A percentile compares a stretch with the other conserved stretches of the same genome.
phyloP scores from a whole-genome alignment of 2,113 vertebrate species.

The Catharus bicknelli region DNA sequence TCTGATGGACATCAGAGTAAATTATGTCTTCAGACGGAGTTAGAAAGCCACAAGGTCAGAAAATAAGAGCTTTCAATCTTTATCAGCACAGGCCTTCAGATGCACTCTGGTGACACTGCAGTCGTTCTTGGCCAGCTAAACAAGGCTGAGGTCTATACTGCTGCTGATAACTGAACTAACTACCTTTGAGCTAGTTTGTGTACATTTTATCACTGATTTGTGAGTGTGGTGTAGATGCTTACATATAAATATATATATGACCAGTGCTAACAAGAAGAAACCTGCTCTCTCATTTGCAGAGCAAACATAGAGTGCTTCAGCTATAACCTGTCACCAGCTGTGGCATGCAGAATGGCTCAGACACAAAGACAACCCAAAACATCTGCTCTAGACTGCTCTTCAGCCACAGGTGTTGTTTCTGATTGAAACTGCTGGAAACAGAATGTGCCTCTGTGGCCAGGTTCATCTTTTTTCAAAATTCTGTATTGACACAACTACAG shows the following conservation, averaged over 20 bases:
- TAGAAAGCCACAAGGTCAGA: not conserved
- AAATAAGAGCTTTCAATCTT: not conserved
- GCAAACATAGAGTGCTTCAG: not conserved
- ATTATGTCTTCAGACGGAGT: not conserved
- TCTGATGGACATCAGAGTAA: not conserved
- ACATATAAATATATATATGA: too few species aligned
- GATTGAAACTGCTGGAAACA: not conserved
- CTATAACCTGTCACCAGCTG: not conserved
- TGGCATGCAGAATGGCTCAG: not conserved
- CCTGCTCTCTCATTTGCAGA: not conserved
- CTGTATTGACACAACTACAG: not conserved
- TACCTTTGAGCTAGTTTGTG: not conserved
- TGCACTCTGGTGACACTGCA: not conserved
- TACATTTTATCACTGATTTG: not conserved
- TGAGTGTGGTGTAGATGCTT: not conserved
- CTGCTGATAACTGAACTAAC: not conserved
- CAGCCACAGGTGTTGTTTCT: not conserved
- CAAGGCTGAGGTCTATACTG: not conserved
- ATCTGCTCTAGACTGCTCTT: not conserved
- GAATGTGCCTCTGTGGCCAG: not conserved
- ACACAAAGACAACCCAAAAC: not conserved
- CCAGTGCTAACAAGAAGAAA: not conserved
- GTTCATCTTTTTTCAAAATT: not conserved
- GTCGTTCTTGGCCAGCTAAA: not conserved
- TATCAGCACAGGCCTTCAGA: not conserved